These are phyloP conservation scores for Ligdia adustata DNA, from an alignment of 2,888 invertebrate species.

Conservation along the genomic window DNA sequence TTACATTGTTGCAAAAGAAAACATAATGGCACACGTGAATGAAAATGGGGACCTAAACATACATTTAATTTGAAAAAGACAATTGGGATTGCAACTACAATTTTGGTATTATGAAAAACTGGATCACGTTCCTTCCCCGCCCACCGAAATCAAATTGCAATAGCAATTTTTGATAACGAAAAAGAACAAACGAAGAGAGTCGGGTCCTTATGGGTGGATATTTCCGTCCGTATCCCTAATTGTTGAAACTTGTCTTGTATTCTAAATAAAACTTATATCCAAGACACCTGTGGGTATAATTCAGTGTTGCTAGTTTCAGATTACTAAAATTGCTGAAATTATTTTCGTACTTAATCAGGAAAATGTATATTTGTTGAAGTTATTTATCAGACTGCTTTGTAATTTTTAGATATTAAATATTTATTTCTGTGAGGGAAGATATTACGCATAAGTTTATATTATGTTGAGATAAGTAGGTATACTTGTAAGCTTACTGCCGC, in stretches of 20 bases:
- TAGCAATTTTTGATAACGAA: constrained; percentile 74
- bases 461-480: too few relatives aligned
- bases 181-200: constrained; percentile 56
- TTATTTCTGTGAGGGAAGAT: too few relatives aligned
- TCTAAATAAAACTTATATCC: constrained; percentile 24
- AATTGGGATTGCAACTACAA: constrained; percentile 55
- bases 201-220: constrained; percentile 70
- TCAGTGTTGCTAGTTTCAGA: too few relatives aligned
- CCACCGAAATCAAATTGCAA: constrained; percentile 73
- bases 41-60: constrained; percentile 60
- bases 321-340: too few relatives aligned
- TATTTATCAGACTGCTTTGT: too few relatives aligned
- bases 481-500: too few relatives aligned
- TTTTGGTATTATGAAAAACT: constrained; percentile 25
- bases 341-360: too few relatives aligned
- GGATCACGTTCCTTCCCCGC: constrained; percentile 66
- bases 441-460: too few relatives aligned
- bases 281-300: too few relatives aligned
- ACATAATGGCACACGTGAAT: constrained; percentile 64
- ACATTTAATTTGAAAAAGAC: constrained; percentile 78
- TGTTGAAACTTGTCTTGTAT: constrained; percentile 64
- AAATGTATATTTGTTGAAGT: too few relatives aligned
- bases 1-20: constrained; percentile 67
- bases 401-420: too few relatives aligned
- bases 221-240: constrained; percentile 67